Evolutionary conservation across 2,797 vertebrate genomes (phyloP).

Genomic region (Melanotaenia maccullochi): DNA sequence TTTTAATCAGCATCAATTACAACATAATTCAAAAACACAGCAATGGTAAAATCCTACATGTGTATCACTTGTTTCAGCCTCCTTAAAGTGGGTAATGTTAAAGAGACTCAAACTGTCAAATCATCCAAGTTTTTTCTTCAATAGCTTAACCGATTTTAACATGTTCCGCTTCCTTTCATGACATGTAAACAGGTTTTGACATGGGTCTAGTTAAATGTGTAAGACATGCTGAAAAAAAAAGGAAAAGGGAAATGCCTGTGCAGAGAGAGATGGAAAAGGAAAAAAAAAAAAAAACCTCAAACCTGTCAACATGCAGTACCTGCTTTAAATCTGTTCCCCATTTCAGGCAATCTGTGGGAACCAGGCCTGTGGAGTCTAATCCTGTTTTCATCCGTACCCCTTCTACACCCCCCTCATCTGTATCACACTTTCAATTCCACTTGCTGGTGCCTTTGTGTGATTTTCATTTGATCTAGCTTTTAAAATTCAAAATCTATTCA

Average conservation of each 20-base stretch:
- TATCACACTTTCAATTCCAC: constrained; percentile 90
- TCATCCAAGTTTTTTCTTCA: constrained; percentile 81
- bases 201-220: constrained; percentile 84
- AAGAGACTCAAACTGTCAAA: constrained; percentile 80
- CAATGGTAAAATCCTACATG: constrained; percentile 18
- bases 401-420: constrained; percentile 80
- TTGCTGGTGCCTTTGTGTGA: constrained; percentile 86
- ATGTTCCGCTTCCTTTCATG: constrained; percentile 84
- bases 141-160: constrained; percentile 83
- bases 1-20: constrained; percentile 69
- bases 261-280: constrained; percentile 36
- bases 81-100: constrained; percentile 60
- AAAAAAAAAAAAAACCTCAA: constrained; percentile 58
- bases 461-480: constrained; percentile 89
- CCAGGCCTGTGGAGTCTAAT: constrained; percentile 88
- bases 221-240: constrained; percentile 77
- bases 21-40: constrained; percentile 40
- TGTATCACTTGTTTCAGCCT: constrained; percentile 69
- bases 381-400: constrained; percentile 86
- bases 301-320: constrained; percentile 87
- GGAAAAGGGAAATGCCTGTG: constrained; percentile 70
- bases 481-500: constrained; percentile 89
- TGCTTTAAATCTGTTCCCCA: constrained; percentile 87
- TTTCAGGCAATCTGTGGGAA: constrained; percentile 88
- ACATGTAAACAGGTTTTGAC: constrained; percentile 88